A percentile compares a stretch with the other conserved stretches of the same genome.
Evolutionary conservation across 35 echinoderm and acorn worm species (phyloP).

Genomic region (Anneissia japonica): DNA sequence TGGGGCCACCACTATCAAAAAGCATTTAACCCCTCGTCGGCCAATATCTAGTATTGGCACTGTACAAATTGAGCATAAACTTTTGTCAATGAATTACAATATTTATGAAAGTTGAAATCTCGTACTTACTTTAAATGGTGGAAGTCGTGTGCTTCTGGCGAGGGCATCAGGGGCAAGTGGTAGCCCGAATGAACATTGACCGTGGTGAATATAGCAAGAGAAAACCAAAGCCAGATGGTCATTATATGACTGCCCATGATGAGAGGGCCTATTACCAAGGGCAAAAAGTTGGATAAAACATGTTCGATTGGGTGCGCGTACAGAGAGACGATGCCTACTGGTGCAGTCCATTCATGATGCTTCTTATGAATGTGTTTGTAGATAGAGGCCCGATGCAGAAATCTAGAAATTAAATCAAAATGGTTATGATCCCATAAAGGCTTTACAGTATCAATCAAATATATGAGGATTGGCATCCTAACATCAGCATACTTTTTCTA

Average conservation of each 20-base stretch:
- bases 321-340: constrained; percentile 31
- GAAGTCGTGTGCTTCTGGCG: constrained; percentile 56
- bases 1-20: too few species aligned
- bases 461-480: too few species aligned
- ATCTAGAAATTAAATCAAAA: constrained; percentile 2
- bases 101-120: too few species aligned
- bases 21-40: too few species aligned
- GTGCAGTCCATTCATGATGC: constrained; percentile 57
- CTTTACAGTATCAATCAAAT: too few species aligned
- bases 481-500: too few species aligned
- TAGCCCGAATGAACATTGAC: constrained; percentile 45
- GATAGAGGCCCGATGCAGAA: constrained; percentile 26
- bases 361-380: constrained; percentile 46
- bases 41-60: too few species aligned
- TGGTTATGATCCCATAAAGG: too few species aligned
- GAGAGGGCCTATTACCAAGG: constrained; percentile 24
- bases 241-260: constrained; percentile 52
- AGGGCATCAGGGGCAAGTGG: constrained; percentile 54
- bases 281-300: constrained; percentile 36
- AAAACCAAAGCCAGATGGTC: constrained; percentile 8
- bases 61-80: too few species aligned
- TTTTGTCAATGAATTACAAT: too few species aligned
- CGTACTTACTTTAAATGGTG: constrained; percentile 69
- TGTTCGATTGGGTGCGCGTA: constrained; percentile 51
- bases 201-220: constrained; percentile 9